A percentile compares a stretch with the other conserved stretches of the same genome.
These are phyloP conservation scores for Drosophila malerkotliana DNA, from an alignment of 1,140 invertebrate genomes.

Conservation along the genomic window DNA sequence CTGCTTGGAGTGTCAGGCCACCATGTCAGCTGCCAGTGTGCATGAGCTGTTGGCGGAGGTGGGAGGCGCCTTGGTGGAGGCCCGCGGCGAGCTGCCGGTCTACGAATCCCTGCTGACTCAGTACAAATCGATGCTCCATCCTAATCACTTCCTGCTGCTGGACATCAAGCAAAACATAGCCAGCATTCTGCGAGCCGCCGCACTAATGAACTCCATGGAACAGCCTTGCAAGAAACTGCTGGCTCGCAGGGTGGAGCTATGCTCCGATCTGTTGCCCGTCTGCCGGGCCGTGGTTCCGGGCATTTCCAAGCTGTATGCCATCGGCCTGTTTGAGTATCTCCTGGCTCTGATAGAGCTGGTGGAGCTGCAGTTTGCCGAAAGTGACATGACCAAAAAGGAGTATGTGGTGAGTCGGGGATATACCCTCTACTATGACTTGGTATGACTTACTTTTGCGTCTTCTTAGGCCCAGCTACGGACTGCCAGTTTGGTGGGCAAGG, in stretches of 20 bases:
- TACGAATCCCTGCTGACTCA: conserved; percentile 86
- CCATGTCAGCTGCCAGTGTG: conserved; percentile 42
- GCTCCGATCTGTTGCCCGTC: conserved; percentile 87
- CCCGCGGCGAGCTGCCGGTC: conserved; percentile 74
- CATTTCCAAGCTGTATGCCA: conserved; percentile 88
- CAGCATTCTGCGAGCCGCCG: conserved; percentile 85
- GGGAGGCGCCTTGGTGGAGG: conserved; percentile 67
- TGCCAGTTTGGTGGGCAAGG: conserved; percentile 86
- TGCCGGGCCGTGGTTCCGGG: conserved; percentile 89
- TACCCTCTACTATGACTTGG: background rate
- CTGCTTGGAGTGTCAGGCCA: conserved; percentile 44
- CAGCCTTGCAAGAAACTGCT: conserved; percentile 66
- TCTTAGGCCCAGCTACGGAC: conserved; percentile 83
- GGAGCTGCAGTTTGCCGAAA: conserved; percentile 66
- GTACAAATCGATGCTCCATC: conserved; percentile 86
- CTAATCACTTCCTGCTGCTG: conserved; percentile 88
- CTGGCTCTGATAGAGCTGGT: conserved; percentile 87
- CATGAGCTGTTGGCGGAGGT: conserved; percentile 80
- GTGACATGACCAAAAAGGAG: conserved; percentile 59
- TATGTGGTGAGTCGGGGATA: conserved; percentile 48
- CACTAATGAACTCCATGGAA: conserved; percentile 85
- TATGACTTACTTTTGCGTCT: conserved; percentile 17
- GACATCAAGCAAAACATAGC: conserved; percentile 89
- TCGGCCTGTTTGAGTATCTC: conserved; percentile 90
- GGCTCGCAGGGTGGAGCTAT: conserved; percentile 86